These are phyloP conservation scores for Thunnus thynnus DNA, from an alignment of 2,113 vertebrate species.

Conservation along the genomic window DNA sequence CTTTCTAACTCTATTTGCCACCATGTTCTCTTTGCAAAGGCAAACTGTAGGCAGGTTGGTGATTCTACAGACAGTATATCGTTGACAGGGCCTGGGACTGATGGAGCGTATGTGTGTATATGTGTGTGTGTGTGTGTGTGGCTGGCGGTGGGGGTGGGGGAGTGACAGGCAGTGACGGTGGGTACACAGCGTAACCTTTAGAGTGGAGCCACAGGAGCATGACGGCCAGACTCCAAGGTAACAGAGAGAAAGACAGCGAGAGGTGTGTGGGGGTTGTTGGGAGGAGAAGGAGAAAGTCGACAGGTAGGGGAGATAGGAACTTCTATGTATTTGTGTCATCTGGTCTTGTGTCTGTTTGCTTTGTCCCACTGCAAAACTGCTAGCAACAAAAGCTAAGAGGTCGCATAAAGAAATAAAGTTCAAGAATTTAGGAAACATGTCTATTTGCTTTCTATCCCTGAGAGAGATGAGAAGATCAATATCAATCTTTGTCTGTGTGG, in stretches of 20 bases:
- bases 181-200: conserved; percentile 84
- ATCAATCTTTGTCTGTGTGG: too few species aligned
- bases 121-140: conserved; percentile 33
- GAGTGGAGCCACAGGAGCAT: conserved; percentile 81
- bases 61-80: conserved; percentile 52
- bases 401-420: conserved; percentile 24
- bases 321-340: conserved; percentile 72
- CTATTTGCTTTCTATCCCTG: not conserved
- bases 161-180: conserved; percentile 82
- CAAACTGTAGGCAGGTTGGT: conserved; percentile 11
- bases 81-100: conserved; percentile 70
- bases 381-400: conserved; percentile 3
- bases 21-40: conserved; percentile 53
- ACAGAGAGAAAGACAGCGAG: conserved; percentile 71
- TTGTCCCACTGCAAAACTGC: conserved; percentile 43
- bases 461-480: not conserved
- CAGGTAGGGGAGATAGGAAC: conserved; percentile 73
- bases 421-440: conserved; percentile 6
- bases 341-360: conserved; percentile 60
- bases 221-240: conserved; percentile 82
- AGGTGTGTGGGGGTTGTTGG: conserved; percentile 63
- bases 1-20: conserved; percentile 36
- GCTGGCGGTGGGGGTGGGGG: conserved; percentile 42
- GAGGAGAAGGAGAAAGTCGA: conserved; percentile 68
- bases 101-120: conserved; percentile 44